Percentiles rank a stretch among this genome's conserved stretches.
These are phyloP conservation scores for Lasius platythorax DNA, from an alignment of 2,888 invertebrate species.

Conservation along the genomic window DNA sequence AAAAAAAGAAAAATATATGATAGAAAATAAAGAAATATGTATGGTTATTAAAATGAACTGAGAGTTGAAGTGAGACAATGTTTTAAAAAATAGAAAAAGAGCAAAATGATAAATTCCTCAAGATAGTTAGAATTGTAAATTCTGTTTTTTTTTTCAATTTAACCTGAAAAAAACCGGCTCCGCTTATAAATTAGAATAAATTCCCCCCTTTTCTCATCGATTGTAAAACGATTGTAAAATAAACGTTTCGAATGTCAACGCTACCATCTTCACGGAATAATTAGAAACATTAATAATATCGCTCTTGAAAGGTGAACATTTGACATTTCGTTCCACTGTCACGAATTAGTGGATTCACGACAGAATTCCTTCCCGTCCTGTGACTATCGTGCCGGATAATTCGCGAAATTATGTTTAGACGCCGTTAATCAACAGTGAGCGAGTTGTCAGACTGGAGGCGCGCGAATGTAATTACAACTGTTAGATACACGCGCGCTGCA, in stretches of 20 bases:
- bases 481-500: slow-evolving; percentile 41
- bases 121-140: not conserved
- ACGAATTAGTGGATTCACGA: slow-evolving; percentile 33
- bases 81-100: not conserved
- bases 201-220: not conserved
- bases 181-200: not conserved
- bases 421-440: slow-evolving; percentile 42
- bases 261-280: not conserved
- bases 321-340: slow-evolving; percentile 37
- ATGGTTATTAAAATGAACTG: not conserved
- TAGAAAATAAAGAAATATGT: not conserved
- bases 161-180: not conserved
- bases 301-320: slow-evolving; percentile 25
- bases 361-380: slow-evolving; percentile 32
- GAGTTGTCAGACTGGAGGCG: slow-evolving; percentile 21
- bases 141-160: not conserved
- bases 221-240: not conserved
- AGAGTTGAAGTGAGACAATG: not conserved
- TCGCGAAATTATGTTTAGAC: slow-evolving; percentile 52
- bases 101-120: not conserved
- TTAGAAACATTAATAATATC: slow-evolving; percentile 7
- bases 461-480: slow-evolving; percentile 53
- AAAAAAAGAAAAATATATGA: not conserved
- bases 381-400: slow-evolving; percentile 37
- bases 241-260: not conserved